These are phyloP conservation scores for Pseudoatta argentina DNA, from an alignment of 1,140 invertebrate genomes.

Conservation along the genomic window DNA sequence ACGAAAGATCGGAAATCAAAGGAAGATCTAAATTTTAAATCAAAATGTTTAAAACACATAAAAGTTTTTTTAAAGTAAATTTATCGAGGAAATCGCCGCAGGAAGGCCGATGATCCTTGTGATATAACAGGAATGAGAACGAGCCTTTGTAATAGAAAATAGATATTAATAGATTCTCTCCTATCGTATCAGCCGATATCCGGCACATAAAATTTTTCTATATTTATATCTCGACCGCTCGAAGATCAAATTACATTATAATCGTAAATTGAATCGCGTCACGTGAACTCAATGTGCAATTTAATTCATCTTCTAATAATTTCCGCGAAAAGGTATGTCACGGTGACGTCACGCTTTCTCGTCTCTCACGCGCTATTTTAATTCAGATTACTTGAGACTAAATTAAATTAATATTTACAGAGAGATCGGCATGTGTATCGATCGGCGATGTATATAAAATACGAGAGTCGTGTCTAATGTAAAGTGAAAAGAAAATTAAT, in stretches of 20 bases:
- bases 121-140: slow-evolving; percentile 28
- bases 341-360: slow-evolving; percentile 12
- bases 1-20: no score
- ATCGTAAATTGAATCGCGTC: slow-evolving; percentile 8
- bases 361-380: slow-evolving; percentile 19
- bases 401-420: slow-evolving; percentile 40
- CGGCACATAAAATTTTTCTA: neutral
- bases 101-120: slow-evolving; percentile 34
- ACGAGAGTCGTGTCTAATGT: neutral
- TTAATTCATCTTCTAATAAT: slow-evolving; percentile 37
- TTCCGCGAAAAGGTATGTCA: slow-evolving; percentile 28
- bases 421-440: neutral
- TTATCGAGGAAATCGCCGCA: no score
- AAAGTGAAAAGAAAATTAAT: neutral
- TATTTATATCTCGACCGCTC: neutral
- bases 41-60: no score
- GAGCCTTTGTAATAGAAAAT: slow-evolving; percentile 29
- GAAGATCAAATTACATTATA: neutral
- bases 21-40: no score
- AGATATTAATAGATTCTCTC: slow-evolving; percentile 38
- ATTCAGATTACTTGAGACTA: slow-evolving; percentile 8
- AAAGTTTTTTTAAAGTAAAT: no score
- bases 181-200: neutral
- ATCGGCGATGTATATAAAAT: no score
- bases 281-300: neutral